Percentiles rank a stretch among this genome's conserved stretches.
These are phyloP conservation scores for Troides aeacus DNA, from an alignment of 2,888 invertebrate species.

Conservation along the genomic window DNA sequence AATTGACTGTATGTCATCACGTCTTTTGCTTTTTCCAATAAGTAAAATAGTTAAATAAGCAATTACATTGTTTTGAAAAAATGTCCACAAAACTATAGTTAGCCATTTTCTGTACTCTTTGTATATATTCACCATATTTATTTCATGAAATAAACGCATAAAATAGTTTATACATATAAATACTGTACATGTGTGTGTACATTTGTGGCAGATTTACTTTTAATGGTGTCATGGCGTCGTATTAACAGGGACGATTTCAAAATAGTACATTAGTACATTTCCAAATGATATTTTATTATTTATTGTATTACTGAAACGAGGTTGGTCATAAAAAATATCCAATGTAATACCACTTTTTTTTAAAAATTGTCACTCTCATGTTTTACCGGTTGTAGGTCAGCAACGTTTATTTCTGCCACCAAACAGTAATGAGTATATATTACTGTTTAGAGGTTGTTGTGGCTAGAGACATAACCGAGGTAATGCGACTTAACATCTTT, in stretches of 20 bases:
- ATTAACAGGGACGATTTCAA: not conserved
- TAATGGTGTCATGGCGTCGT: not conserved
- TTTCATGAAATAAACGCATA: not conserved
- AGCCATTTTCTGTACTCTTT: slow-evolving; percentile 5
- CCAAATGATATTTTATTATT: not conserved
- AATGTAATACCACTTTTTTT: not conserved
- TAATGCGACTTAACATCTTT: too few species aligned
- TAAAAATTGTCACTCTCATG: not conserved
- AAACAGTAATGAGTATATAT: too few species aligned
- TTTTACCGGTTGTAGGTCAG: too few species aligned
- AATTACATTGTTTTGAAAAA: slow-evolving; percentile 36
- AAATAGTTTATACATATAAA: not conserved
- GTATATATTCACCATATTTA: slow-evolving; percentile 21
- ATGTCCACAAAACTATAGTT: slow-evolving; percentile 25
- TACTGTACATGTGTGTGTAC: not conserved
- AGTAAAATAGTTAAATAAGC: not conserved
- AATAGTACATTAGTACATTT: not conserved
- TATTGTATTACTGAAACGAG: too few species aligned
- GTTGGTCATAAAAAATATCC: too few species aligned
- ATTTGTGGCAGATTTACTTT: not conserved
- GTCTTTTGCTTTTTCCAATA: not conserved
- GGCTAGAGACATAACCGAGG: too few species aligned
- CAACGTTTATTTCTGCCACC: too few species aligned
- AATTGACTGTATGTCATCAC: not conserved
- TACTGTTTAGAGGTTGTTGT: too few species aligned